Evolutionary conservation across 2,888 invertebrate genomes (phyloP).

Genomic region (Abrostola triplasia): DNA sequence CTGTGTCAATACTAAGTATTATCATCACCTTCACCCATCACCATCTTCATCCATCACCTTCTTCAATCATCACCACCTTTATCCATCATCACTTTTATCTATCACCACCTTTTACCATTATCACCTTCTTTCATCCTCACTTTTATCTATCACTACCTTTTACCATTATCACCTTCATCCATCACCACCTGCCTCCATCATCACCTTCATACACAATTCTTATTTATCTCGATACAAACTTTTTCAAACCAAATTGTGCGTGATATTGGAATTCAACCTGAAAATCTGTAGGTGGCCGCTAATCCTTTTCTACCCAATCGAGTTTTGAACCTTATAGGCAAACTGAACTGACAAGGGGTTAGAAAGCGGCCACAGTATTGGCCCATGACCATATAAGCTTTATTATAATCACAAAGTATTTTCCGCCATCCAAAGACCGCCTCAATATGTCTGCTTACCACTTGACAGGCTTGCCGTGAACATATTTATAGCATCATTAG

Average conservation of each 20-base stretch:
- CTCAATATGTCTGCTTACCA: slow-evolving; percentile 33
- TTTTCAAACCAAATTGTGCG: not conserved
- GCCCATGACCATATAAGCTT: slow-evolving; percentile 11
- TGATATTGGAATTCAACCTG: not conserved
- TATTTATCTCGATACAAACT: not conserved
- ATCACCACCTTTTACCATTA: too few species aligned
- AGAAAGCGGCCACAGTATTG: slow-evolving; percentile 27
- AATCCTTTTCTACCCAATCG: slow-evolving; percentile 5
- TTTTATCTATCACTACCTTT: too few species aligned
- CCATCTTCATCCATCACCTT: too few species aligned
- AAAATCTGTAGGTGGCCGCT: not conserved
- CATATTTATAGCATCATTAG: slow-evolving; percentile 43
- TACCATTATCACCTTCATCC: too few species aligned
- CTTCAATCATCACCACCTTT: too few species aligned
- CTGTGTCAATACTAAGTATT: too few species aligned
- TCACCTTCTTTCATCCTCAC: too few species aligned
- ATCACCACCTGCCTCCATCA: too few species aligned
- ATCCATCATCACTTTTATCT: too few species aligned
- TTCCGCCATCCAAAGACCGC: slow-evolving; percentile 13
- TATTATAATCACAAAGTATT: slow-evolving; percentile 15
- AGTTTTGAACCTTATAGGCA: slow-evolving; percentile 3
- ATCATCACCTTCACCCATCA: too few species aligned
- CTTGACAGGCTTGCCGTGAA: slow-evolving; percentile 21
- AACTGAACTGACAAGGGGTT: slow-evolving; percentile 8
- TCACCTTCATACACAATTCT: too few species aligned